phyloP scores from a whole-genome alignment of 1,140 invertebrate species.

The Drosophila nebulosa region DNA sequence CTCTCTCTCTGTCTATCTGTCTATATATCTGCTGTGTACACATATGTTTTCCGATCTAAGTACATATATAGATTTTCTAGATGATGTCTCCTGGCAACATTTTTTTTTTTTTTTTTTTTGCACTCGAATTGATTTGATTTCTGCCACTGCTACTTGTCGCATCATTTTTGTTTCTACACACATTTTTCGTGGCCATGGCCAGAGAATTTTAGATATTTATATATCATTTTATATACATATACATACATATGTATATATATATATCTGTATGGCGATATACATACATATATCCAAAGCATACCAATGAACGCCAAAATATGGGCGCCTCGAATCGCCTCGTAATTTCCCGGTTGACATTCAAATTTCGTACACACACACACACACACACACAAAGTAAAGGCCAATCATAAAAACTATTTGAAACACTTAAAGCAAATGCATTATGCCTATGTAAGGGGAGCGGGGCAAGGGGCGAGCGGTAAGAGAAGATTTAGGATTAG shows the following conservation, averaged over 20 bases:
- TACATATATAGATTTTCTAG: too few species aligned
- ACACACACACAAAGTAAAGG: constrained; percentile 29
- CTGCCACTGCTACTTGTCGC: not conserved
- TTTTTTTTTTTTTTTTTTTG: not conserved
- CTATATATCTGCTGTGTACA: not conserved
- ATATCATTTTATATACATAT: not conserved
- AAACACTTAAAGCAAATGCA: constrained; percentile 1
- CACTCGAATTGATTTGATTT: constrained; percentile 26
- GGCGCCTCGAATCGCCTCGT: constrained; percentile 21
- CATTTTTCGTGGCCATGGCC: constrained; percentile 8
- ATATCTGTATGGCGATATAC: constrained; percentile 27
- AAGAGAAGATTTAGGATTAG: not conserved
- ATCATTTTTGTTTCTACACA: not conserved
- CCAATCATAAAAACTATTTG: constrained; percentile 39
- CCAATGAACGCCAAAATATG: not conserved
- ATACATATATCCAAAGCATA: constrained; percentile 48
- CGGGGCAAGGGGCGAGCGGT: not conserved
- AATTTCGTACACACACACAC: too few species aligned
- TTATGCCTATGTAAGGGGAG: not conserved
- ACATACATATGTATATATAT: constrained; percentile 16
- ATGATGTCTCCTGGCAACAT: constrained; percentile 1
- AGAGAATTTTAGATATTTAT: not conserved
- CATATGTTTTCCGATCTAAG: not conserved
- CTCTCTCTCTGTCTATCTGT: constrained; percentile 9
- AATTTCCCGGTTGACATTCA: constrained; percentile 52